phyloP scores from a whole-genome alignment of 2,797 vertebrate species.

The Anguilla marmorata region DNA sequence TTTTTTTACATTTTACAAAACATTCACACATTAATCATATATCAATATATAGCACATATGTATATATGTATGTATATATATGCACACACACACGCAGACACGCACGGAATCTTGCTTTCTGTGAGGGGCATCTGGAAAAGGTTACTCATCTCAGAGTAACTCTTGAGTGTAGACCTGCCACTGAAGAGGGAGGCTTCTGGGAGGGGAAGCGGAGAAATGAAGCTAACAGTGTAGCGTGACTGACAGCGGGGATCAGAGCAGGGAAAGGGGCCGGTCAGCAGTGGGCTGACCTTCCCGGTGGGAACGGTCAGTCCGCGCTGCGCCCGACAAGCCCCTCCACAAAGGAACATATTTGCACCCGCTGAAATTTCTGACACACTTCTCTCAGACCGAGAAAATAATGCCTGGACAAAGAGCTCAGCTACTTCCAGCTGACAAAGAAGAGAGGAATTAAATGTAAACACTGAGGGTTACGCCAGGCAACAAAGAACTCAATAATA shows the following conservation, averaged over 20 bases:
- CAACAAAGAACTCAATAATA: constrained; percentile 41
- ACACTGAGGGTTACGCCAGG: constrained; percentile 30
- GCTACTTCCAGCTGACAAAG: constrained; percentile 54
- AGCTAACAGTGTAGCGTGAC: constrained; percentile 68
- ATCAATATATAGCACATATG: neutral
- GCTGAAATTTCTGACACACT: constrained; percentile 74
- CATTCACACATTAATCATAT: neutral
- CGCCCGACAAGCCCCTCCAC: constrained; percentile 78
- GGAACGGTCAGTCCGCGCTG: constrained; percentile 70
- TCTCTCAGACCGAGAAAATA: constrained; percentile 71
- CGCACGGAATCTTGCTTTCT: neutral
- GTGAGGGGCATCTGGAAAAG: neutral
- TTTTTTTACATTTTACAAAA: neutral
- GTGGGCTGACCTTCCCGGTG: constrained; percentile 79
- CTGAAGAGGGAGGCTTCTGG: neutral
- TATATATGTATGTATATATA: neutral
- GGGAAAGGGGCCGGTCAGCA: constrained; percentile 64
- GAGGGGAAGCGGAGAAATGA: constrained; percentile 50
- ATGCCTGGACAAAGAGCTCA: constrained; percentile 63
- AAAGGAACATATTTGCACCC: constrained; percentile 75
- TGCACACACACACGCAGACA: neutral
- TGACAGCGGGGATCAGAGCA: constrained; percentile 69
- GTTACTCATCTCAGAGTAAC: neutral
- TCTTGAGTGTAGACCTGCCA: neutral
- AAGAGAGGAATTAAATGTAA: constrained; percentile 31